These are phyloP conservation scores for Mythimna pallens DNA, from an alignment of 2,888 invertebrate genomes.

Conservation along the genomic window DNA sequence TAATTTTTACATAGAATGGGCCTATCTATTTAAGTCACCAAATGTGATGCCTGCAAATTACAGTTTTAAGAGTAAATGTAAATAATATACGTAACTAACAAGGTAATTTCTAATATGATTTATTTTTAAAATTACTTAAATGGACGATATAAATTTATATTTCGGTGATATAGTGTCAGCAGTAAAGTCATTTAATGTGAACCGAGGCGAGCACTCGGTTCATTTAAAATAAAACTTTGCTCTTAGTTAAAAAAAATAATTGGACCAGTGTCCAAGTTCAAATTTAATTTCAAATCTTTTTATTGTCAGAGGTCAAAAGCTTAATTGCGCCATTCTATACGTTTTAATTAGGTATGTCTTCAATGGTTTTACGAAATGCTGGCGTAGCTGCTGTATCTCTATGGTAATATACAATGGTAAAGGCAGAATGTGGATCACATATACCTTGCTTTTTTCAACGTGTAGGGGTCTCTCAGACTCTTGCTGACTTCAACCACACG, in stretches of 20 bases:
- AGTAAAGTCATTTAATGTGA: slow-evolving; percentile 13
- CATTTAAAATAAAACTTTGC: slow-evolving; percentile 17
- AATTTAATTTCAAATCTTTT: slow-evolving; percentile 12
- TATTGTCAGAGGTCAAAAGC: slow-evolving; percentile 17
- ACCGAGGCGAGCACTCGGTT: slow-evolving; percentile 17
- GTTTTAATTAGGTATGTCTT: slow-evolving; percentile 1
- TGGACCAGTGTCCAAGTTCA: slow-evolving; percentile 28
- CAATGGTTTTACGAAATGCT: neutral
- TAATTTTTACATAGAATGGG: slow-evolving; percentile 49
- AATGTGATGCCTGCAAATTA: slow-evolving; percentile 20
- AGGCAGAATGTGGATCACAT: neutral
- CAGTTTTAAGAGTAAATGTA: slow-evolving; percentile 9
- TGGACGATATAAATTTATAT: neutral
- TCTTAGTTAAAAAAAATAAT: slow-evolving; percentile 22
- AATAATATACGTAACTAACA: neutral
- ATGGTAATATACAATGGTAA: too few relatives aligned
- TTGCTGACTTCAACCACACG: too few relatives aligned
- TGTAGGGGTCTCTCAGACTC: too few relatives aligned
- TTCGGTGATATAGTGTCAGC: slow-evolving; percentile 4
- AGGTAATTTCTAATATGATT: neutral
- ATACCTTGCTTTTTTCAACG: neutral
- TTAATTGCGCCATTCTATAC: slow-evolving; percentile 16
- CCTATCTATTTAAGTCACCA: slow-evolving; percentile 43
- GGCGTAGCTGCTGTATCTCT: too few relatives aligned
- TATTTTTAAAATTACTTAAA: slow-evolving; percentile 9